Percentiles rank a stretch among this genome's conserved stretches.
phyloP scores from a whole-genome alignment of 2,113 vertebrate genomes.

The Pagrus major region DNA sequence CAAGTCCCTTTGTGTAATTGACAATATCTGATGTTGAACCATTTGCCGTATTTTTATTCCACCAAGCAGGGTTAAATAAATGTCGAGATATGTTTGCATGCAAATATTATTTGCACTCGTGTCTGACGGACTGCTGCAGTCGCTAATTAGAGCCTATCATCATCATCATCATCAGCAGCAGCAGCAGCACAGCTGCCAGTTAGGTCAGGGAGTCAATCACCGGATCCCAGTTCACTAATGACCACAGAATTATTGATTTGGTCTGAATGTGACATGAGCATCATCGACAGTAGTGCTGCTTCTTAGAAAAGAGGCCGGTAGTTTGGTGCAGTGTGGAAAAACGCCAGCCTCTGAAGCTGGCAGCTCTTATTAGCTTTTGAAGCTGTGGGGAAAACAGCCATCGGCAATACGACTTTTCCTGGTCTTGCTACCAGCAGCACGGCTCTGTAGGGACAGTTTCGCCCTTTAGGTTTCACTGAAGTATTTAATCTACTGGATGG shows the following conservation, averaged over 20 bases:
- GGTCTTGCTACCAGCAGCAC: neutral
- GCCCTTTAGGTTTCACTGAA: neutral
- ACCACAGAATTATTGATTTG: constrained; percentile 42
- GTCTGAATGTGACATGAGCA: constrained; percentile 16
- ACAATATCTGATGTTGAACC: neutral
- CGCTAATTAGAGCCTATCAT: constrained; percentile 39
- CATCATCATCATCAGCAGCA: constrained; percentile 42
- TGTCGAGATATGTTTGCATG: constrained; percentile 30
- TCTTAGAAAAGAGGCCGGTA: neutral
- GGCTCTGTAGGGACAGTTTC: neutral
- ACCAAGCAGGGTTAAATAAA: constrained; percentile 6
- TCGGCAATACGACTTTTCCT: neutral
- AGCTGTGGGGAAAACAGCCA: neutral
- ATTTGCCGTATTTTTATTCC: neutral
- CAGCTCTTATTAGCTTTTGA: neutral
- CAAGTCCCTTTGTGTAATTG: too few species aligned
- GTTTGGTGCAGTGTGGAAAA: neutral
- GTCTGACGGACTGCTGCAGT: constrained; percentile 16
- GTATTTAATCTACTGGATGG: neutral
- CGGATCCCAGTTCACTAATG: constrained; percentile 19
- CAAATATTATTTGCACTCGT: neutral
- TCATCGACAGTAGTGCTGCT: neutral
- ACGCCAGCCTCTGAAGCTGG: neutral
- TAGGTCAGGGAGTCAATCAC: constrained; percentile 30
- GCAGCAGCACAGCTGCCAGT: constrained; percentile 33